A percentile compares a stretch with the other conserved stretches of the same genome.
phyloP scores from a whole-genome alignment of 2,888 invertebrate genomes.

The Tricholauxania praeusta region DNA sequence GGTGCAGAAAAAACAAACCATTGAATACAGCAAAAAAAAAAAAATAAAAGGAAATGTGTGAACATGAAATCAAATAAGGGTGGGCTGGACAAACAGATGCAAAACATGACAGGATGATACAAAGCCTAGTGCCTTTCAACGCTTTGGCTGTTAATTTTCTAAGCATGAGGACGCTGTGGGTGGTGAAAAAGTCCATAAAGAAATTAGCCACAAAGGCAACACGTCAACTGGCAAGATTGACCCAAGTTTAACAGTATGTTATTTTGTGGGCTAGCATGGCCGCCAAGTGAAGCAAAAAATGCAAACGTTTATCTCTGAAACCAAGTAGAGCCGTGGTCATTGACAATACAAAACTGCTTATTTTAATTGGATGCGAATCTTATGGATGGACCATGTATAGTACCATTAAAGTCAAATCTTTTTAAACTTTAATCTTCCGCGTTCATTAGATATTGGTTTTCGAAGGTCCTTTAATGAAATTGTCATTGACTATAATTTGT shows the following conservation, averaged over 20 bases:
- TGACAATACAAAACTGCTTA: too few species aligned
- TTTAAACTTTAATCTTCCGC: too few species aligned
- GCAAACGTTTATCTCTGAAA: constrained; percentile 15
- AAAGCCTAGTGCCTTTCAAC: not conserved
- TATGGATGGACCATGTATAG: too few species aligned
- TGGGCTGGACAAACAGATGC: not conserved
- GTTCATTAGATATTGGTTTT: too few species aligned
- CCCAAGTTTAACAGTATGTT: not conserved
- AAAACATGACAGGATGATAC: not conserved
- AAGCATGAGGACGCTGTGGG: not conserved
- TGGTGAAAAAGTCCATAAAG: not conserved
- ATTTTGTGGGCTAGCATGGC: not conserved
- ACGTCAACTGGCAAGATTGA: constrained; percentile 11
- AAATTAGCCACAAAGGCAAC: constrained; percentile 27
- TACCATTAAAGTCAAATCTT: too few species aligned
- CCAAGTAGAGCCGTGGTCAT: too few species aligned
- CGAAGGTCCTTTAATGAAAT: too few species aligned
- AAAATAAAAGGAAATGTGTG: constrained; percentile 6
- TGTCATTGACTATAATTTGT: too few species aligned
- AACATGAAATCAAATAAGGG: constrained; percentile 8
- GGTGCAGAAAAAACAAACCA: too few species aligned
- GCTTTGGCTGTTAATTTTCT: not conserved
- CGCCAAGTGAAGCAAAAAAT: constrained; percentile 51
- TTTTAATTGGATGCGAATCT: too few species aligned
- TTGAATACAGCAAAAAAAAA: not conserved